Evolutionary conservation across 2,888 invertebrate genomes (phyloP).

Genomic region (Cerastis rubricosa): DNA sequence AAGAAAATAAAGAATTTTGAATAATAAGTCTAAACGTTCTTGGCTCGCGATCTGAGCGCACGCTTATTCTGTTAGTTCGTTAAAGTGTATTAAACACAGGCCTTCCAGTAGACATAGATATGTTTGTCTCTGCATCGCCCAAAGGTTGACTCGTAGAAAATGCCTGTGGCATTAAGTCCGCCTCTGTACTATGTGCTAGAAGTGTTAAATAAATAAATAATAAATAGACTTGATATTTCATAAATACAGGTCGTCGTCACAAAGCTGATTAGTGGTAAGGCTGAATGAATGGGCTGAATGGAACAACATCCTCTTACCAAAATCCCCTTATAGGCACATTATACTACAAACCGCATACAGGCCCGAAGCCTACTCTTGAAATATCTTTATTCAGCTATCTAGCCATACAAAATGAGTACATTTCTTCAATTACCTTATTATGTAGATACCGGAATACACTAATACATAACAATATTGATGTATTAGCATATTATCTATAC

Average conservation of each 20-base stretch:
- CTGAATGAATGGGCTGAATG: neutral
- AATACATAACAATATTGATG: conserved; percentile 27
- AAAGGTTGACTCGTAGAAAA: too few relatives aligned
- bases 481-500: conserved; percentile 31
- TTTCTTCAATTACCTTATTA: conserved; percentile 4
- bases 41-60: neutral
- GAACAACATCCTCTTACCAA: neutral
- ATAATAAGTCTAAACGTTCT: neutral
- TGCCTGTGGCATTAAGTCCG: too few relatives aligned
- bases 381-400: neutral
- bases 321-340: neutral
- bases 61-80: neutral
- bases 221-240: neutral
- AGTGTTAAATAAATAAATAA: neutral
- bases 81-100: neutral
- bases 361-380: neutral
- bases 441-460: neutral
- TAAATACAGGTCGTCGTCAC: neutral
- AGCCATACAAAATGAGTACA: neutral
- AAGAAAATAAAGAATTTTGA: too few relatives aligned
- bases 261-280: neutral
- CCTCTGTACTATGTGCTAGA: too few relatives aligned
- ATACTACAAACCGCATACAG: neutral
- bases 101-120: neutral
- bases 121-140: too few relatives aligned